phyloP scores from a whole-genome alignment of 2,888 invertebrate species.

The Harmothoe impar region DNA sequence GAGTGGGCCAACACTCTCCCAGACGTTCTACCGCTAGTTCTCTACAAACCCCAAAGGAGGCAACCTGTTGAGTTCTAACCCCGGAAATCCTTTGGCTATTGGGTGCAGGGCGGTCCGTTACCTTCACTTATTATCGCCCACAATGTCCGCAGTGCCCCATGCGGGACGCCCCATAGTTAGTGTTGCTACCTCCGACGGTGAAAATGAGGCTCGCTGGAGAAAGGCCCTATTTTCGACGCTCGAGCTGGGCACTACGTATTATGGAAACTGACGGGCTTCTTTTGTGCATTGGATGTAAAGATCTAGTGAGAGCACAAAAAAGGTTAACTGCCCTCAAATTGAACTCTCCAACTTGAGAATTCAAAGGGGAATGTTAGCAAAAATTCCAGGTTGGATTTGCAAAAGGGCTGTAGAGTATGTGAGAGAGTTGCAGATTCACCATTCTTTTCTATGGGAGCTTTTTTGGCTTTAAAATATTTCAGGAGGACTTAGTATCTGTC shows the following conservation, averaged over 20 bases:
- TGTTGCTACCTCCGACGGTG: conserved; percentile 12
- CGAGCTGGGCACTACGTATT: neutral
- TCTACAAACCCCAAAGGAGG: neutral
- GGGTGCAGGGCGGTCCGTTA: neutral
- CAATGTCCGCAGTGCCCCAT: neutral
- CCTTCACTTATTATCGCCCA: conserved; percentile 27
- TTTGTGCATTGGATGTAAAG: neutral
- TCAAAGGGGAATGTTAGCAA: neutral
- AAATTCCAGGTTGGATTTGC: too few species aligned
- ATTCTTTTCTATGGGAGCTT: too few species aligned
- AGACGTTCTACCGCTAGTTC: neutral
- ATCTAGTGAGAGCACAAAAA: neutral
- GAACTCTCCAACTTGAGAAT: neutral
- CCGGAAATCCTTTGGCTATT: neutral
- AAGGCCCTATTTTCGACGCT: neutral
- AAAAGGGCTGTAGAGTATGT: too few species aligned
- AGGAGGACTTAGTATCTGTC: too few species aligned
- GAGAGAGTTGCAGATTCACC: too few species aligned
- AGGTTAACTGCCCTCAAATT: neutral
- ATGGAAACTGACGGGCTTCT: neutral
- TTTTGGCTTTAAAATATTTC: too few species aligned
- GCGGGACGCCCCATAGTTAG: conserved; percentile 21
- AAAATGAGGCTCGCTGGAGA: conserved; percentile 15
- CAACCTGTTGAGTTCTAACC: conserved; percentile 18
- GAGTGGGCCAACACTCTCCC: neutral